A percentile compares a stretch with the other conserved stretches of the same genome.
phyloP scores from a whole-genome alignment of 2,797 vertebrate genomes.

The Peromyscus aztecus region DNA sequence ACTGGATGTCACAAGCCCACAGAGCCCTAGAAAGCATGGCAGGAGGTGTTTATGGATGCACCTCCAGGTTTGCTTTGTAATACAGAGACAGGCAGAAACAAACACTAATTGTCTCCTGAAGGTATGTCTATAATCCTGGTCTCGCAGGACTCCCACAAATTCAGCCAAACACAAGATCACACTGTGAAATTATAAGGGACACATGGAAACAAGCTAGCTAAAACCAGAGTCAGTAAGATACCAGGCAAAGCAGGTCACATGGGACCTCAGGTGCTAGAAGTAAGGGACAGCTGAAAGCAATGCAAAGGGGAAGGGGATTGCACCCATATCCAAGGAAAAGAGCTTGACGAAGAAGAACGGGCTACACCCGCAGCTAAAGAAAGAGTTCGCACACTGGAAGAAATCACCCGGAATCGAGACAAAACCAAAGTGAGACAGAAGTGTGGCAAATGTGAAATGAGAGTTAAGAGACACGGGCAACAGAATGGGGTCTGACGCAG shows the following conservation, averaged over 20 bases:
- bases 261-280: not conserved
- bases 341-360: not conserved
- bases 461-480: not conserved
- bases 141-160: not conserved
- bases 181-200: not conserved
- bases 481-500: not conserved
- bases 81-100: not conserved
- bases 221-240: not conserved
- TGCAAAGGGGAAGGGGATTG: not conserved
- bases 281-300: not conserved
- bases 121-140: not conserved
- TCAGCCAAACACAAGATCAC: not conserved
- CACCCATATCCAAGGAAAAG: not conserved
- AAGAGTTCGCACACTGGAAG: conserved; percentile 29
- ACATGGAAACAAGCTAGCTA: not conserved
- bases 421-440: not conserved
- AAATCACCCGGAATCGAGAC: not conserved
- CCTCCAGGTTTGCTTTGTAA: not conserved
- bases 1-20: not conserved
- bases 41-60: not conserved
- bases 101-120: not conserved
- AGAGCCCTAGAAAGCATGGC: not conserved
- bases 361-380: not conserved
- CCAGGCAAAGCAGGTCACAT: not conserved
- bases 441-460: not conserved